Conservation (phyloP, 2,888 invertebrate genomes). For the Tricholauxania praeusta region DNA sequence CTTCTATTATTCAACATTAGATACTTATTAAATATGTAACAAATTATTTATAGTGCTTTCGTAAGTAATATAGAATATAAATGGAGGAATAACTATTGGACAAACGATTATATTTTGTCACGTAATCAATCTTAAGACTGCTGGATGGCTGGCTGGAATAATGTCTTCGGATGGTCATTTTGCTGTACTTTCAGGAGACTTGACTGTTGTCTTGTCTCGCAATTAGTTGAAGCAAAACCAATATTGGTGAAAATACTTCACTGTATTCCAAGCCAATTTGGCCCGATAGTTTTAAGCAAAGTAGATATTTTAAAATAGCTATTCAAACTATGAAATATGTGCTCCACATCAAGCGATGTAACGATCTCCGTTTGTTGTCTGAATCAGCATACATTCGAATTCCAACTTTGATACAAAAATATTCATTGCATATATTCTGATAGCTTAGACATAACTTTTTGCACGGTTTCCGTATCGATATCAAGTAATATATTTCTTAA, state of each 20-base stretch:
- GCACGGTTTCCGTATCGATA: no score
- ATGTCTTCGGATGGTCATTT: slow-evolving; percentile 95
- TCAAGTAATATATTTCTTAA: no score
- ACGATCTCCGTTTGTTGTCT: slow-evolving; percentile 79
- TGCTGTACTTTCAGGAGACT: slow-evolving; percentile 91
- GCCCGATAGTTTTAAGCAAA: slow-evolving; percentile 88
- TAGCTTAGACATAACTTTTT: no score
- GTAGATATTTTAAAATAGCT: slow-evolving; percentile 90
- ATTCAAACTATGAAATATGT: slow-evolving; percentile 84
- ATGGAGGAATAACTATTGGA: slow-evolving; percentile 95
- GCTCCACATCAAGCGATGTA: slow-evolving; percentile 86
- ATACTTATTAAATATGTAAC: no score
- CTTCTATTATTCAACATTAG: no score
- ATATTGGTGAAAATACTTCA: slow-evolving; percentile 92
- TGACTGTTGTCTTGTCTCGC: slow-evolving; percentile 94
- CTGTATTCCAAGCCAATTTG: slow-evolving; percentile 87
- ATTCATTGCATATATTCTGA: slow-evolving; percentile 92
- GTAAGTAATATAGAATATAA: slow-evolving; percentile 97
- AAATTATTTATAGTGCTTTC: no score
- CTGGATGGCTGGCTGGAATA: slow-evolving; percentile 88
- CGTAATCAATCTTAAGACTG: slow-evolving; percentile 80
- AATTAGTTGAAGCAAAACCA: slow-evolving; percentile 88
- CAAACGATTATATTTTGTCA: slow-evolving; percentile 99
- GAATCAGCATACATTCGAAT: slow-evolving; percentile 90
- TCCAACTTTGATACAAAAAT: slow-evolving; percentile 95